Percentiles rank a stretch among this genome's conserved stretches.
phyloP scores from a whole-genome alignment of 2,797 vertebrate species.

The Coregonus sp. region DNA sequence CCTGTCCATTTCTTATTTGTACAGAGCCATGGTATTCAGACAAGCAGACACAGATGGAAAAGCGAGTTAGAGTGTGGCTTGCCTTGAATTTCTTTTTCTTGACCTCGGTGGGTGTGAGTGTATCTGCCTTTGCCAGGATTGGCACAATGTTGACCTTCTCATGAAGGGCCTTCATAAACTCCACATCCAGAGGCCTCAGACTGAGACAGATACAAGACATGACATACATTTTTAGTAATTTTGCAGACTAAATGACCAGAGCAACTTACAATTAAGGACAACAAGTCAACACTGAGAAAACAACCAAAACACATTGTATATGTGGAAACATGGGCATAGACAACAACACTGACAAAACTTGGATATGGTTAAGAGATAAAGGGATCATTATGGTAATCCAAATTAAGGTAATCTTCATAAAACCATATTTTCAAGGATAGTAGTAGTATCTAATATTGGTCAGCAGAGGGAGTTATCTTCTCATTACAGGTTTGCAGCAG shows the following conservation, averaged over 20 bases:
- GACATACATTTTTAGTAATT: not conserved
- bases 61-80: conserved; percentile 35
- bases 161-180: conserved; percentile 95
- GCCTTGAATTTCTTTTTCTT: conserved; percentile 93
- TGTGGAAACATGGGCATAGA: too few species aligned
- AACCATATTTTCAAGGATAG: conserved; percentile 24
- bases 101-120: conserved; percentile 89
- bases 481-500: conserved; percentile 9
- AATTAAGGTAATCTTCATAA: not conserved
- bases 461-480: conserved; percentile 61
- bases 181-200: conserved; percentile 92
- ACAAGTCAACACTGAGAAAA: not conserved
- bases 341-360: conserved; percentile 32
- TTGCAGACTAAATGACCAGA: not conserved
- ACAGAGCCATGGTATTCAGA: not conserved
- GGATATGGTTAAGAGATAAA: not conserved
- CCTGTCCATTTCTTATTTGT: too few species aligned
- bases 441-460: conserved; percentile 1
- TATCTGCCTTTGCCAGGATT: conserved; percentile 94
- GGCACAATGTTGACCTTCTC: conserved; percentile 97
- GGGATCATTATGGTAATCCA: not conserved
- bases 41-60: not conserved
- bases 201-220: conserved; percentile 62
- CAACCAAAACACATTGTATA: not conserved
- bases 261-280: too few species aligned